phyloP scores from a whole-genome alignment of 2,888 invertebrate species.

The Sarcophaga variegata region DNA sequence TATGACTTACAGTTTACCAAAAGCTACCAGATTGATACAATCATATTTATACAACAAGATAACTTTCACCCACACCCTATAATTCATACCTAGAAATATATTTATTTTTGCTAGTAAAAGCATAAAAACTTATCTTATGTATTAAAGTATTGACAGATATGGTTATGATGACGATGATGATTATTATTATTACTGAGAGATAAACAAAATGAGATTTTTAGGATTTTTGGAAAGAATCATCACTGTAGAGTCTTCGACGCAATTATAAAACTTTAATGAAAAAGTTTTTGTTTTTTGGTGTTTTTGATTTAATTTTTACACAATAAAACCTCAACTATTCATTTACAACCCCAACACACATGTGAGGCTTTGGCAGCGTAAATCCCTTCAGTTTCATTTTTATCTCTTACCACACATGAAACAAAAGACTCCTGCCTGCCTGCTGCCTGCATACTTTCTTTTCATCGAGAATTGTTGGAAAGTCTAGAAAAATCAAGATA shows the following conservation, averaged over 20 bases:
- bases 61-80: too few relatives aligned
- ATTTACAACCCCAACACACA: slow-evolving; percentile 4
- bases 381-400: slow-evolving; percentile 28
- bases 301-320: slow-evolving; percentile 35
- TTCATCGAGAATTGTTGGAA: slow-evolving; percentile 10
- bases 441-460: slow-evolving; percentile 28
- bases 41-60: too few relatives aligned
- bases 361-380: slow-evolving; percentile 15
- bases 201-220: slow-evolving; percentile 38
- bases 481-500: slow-evolving; percentile 2
- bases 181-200: neutral
- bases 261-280: slow-evolving; percentile 70
- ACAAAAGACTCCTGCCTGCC: slow-evolving; percentile 41
- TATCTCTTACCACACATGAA: slow-evolving; percentile 63
- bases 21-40: too few relatives aligned
- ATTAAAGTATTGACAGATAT: too few relatives aligned
- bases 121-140: too few relatives aligned
- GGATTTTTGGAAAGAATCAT: too few relatives aligned
- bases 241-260: slow-evolving; percentile 45
- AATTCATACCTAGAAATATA: too few relatives aligned
- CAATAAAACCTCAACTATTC: slow-evolving; percentile 63
- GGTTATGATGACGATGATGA: too few relatives aligned
- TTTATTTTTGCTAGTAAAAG: too few relatives aligned
- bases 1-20: too few relatives aligned
- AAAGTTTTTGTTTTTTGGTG: slow-evolving; percentile 59